Percentiles rank a stretch among this genome's conserved stretches.
Conservation (phyloP, 2,113 vertebrate genomes). For the Narcine bancroftii region DNA sequence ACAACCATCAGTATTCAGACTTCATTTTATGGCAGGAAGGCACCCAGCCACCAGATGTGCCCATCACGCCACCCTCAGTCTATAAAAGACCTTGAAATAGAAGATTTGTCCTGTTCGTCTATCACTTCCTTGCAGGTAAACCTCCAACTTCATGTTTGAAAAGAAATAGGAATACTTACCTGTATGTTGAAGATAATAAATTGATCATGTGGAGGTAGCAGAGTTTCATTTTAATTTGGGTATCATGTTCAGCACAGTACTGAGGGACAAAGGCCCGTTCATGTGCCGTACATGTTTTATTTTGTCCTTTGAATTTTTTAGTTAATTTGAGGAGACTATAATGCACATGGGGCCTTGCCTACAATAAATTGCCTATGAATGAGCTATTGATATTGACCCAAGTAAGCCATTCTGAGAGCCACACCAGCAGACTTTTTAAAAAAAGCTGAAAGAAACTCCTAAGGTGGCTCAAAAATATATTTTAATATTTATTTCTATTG, state of each 20-base stretch:
- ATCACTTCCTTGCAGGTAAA: slow-evolving; percentile 75
- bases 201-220: no score
- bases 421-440: background rate
- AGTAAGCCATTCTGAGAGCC: background rate
- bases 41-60: slow-evolving; percentile 63
- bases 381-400: background rate
- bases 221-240: no score
- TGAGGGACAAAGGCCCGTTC: no score
- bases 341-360: background rate
- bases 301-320: no score
- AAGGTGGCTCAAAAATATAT: background rate
- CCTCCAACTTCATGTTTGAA: background rate
- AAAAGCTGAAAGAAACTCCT: background rate
- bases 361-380: background rate
- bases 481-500: no score
- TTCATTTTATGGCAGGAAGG: slow-evolving; percentile 73
- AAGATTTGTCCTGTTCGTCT: slow-evolving; percentile 68
- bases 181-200: background rate
- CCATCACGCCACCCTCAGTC: slow-evolving; percentile 58
- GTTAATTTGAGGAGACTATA: no score
- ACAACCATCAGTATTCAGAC: slow-evolving; percentile 82
- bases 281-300: no score
- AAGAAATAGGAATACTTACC: background rate
- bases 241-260: no score
- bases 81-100: slow-evolving; percentile 53